Base-by-base conservation (phyloP, 2,797 vertebrate genomes). In the Chiloscyllium punctatum region DNA sequence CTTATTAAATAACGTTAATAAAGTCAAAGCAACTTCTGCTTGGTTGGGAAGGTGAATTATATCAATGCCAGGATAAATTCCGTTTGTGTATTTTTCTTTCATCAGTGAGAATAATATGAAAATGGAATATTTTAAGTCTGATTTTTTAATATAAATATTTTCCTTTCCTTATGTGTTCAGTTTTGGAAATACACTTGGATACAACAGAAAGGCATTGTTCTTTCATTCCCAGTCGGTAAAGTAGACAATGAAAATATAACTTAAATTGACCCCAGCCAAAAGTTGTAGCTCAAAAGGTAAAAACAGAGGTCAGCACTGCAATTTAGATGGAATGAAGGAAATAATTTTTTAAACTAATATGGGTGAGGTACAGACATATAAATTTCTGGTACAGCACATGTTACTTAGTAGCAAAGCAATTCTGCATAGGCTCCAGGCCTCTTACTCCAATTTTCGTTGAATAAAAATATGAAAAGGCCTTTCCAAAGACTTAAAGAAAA, bases 51-150 rank as follows among this genome's bases (percentile, higher is more conserved):
- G 96, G 92, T 23, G 96, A 87, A 72, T 96, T 96, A 96, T 95
- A 53, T 7, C 95, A 95, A 0, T 7, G 0, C 87, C 0, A 0
- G 94, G 95, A 0, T 77, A 96, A 96, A 94, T 74, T 53, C 96
- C 94, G 71, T 96, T 0, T 0, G 72, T 48, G 94, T 96, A 7
- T 96, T 97, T 97, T 96, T 42, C 96, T 97, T 97, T 97, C 96
- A 96, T 97, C 96, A 3, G 91, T 15, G 51, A 95, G 51, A 95
- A 95, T 96, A 96, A 96, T 94, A 96, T 6, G 57, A 96, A 96
- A 96, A 96, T 8, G 42, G 96, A 95, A 77, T 95, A 96, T 96
- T 97, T 95, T 95, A 72, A 96, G 95, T 87, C 94, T 95, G 96
- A 95, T 96, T 74, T 69, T 95, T 95, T 72, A 95, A 96, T 91